Percentiles rank a stretch among this genome's conserved stretches.
phyloP scores from a whole-genome alignment of 2,888 invertebrate species.

The Elaeidobius kamerunicus region DNA sequence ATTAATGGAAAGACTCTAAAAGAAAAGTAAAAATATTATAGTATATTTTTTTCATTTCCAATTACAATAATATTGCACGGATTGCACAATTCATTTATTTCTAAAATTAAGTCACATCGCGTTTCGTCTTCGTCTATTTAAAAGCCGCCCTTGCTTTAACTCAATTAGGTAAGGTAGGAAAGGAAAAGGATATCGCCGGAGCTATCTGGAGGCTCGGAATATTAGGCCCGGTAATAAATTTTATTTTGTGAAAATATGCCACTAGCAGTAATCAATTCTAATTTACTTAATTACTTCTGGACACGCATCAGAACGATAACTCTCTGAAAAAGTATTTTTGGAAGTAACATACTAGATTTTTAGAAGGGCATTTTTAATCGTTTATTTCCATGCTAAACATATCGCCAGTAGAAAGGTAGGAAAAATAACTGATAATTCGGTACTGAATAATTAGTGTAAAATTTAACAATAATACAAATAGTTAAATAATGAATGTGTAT shows the following conservation, averaged over 20 bases:
- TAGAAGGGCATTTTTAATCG: too few species aligned
- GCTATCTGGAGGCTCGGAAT: conserved; percentile 20
- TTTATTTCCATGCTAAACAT: too few species aligned
- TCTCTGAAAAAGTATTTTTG: background rate
- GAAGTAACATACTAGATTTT: background rate
- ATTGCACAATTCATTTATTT: conserved; percentile 12
- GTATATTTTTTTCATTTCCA: too few species aligned
- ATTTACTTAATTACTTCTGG: conserved; percentile 25
- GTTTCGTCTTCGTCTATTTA: conserved; percentile 12
- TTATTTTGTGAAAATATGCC: conserved; percentile 27
- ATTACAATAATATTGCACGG: too few species aligned
- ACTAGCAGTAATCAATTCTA: conserved; percentile 28
- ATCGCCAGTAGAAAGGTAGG: too few species aligned
- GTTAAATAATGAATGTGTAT: background rate
- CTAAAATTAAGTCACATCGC: conserved; percentile 13
- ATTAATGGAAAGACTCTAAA: too few species aligned
- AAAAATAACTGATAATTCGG: background rate
- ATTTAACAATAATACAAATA: background rate
- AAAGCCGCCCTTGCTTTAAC: conserved; percentile 17
- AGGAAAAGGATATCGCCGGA: conserved; percentile 23
- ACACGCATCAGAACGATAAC: conserved; percentile 15
- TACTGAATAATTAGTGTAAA: background rate
- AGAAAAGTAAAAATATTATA: too few species aligned
- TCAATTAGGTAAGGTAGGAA: conserved; percentile 19
- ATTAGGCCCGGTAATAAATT: conserved; percentile 27